A percentile compares a stretch with the other conserved stretches of the same genome.
phyloP scores from a whole-genome alignment of 2,113 vertebrate species.

The Coptodon rendalli region DNA sequence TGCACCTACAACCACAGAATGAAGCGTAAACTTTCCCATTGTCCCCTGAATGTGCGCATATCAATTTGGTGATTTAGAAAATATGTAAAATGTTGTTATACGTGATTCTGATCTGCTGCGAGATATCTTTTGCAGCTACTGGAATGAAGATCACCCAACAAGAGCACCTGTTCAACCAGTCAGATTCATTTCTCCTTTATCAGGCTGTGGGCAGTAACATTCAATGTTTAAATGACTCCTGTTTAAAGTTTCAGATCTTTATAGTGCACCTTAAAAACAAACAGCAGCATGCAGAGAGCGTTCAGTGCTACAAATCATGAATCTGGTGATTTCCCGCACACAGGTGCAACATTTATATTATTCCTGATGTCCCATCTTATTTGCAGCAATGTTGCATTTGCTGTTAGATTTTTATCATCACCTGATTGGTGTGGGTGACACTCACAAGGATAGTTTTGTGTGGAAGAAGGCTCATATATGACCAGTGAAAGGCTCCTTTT shows the following conservation, averaged over 20 bases:
- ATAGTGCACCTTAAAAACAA: background rate
- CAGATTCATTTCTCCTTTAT: background rate
- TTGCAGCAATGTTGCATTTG: background rate
- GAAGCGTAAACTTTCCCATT: background rate
- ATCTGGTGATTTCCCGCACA: too few species aligned
- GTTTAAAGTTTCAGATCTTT: background rate
- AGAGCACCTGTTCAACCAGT: background rate
- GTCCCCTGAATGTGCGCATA: background rate
- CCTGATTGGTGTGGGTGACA: background rate
- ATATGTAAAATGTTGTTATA: background rate
- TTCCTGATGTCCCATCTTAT: background rate
- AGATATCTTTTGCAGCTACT: background rate
- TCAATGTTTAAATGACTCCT: background rate
- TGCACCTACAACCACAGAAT: background rate
- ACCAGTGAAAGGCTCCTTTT: background rate
- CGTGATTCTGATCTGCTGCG: background rate
- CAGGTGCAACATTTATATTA: too few species aligned
- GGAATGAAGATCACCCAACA: background rate
- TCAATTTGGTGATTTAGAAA: background rate
- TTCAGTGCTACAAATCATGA: background rate
- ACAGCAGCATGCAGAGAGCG: background rate
- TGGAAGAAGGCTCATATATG: background rate
- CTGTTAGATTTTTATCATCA: background rate
- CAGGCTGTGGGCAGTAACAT: background rate
- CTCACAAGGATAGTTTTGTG: background rate